A percentile compares a stretch with the other conserved stretches of the same genome.
Conservation (phyloP, 2,113 vertebrate genomes). For the Chionodraco myersi region DNA sequence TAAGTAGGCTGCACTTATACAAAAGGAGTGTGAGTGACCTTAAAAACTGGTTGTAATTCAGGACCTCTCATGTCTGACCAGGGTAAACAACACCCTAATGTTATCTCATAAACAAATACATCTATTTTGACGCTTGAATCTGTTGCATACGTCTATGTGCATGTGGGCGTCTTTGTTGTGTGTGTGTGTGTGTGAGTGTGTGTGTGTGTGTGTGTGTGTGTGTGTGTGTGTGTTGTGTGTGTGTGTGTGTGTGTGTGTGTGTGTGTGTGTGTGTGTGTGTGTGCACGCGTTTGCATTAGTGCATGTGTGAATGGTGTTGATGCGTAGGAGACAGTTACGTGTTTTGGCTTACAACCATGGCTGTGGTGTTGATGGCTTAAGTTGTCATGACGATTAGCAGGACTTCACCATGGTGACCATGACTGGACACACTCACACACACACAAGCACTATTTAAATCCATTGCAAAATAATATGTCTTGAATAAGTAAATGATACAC, state of each 20-base stretch:
- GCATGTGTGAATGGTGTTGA: slow-evolving; percentile 72
- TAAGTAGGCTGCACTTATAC: neutral
- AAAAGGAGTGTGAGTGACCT: neutral
- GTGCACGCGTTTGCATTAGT: slow-evolving; percentile 44
- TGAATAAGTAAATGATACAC: slow-evolving; percentile 52
- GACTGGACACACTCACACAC: slow-evolving; percentile 59
- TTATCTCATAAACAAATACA: slow-evolving; percentile 45
- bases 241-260: no score
- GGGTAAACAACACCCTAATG: slow-evolving; percentile 46
- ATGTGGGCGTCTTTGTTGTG: slow-evolving; percentile 55
- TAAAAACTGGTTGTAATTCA: slow-evolving; percentile 9
- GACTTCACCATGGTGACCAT: slow-evolving; percentile 82
- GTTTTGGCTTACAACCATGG: slow-evolving; percentile 78
- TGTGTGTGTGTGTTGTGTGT: no score
- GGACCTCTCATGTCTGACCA: slow-evolving; percentile 32
- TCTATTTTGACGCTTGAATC: slow-evolving; percentile 66
- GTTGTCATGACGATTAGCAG: slow-evolving; percentile 82
- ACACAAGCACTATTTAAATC: slow-evolving; percentile 40
- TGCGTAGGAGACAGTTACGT: slow-evolving; percentile 80
- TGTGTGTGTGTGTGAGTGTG: slow-evolving; percentile 20
- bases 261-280: slow-evolving; percentile 13
- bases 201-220: no score
- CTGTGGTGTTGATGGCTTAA: slow-evolving; percentile 67
- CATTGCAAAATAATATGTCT: slow-evolving; percentile 37
- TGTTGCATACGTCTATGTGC: slow-evolving; percentile 53